These are phyloP conservation scores for Hecatera dysodea DNA, from an alignment of 2,888 invertebrate species.

Conservation along the genomic window DNA sequence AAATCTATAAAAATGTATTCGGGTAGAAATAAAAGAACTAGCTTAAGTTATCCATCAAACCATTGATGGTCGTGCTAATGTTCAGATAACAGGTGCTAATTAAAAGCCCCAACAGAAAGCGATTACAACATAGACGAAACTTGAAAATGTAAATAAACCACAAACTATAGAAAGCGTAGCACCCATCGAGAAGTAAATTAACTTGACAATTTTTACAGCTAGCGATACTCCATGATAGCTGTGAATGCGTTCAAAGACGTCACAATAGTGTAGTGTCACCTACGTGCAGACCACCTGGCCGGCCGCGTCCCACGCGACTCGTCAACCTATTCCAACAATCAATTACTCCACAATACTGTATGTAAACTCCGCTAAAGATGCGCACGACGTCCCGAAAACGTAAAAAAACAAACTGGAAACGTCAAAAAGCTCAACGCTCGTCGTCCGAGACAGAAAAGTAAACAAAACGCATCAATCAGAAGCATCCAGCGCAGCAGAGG, in stretches of 20 bases:
- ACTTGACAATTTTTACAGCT: conserved; percentile 62
- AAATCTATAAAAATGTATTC: too few relatives aligned
- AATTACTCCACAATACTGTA: conserved; percentile 64
- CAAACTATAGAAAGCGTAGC: conserved; percentile 38
- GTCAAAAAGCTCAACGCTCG: conserved; percentile 68
- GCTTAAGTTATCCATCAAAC: not conserved
- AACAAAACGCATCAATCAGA: conserved; percentile 82
- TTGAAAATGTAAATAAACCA: conserved; percentile 50
- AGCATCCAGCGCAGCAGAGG: conserved; percentile 62
- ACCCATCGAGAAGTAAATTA: conserved; percentile 42
- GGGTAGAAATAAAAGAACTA: not conserved
- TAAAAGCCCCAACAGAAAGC: not conserved
- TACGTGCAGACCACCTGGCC: conserved; percentile 65
- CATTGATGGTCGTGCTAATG: not conserved
- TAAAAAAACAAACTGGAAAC: conserved; percentile 67
- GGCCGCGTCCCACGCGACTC: conserved; percentile 55
- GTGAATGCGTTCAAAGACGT: conserved; percentile 55
- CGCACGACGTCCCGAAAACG: conserved; percentile 57
- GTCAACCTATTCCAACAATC: conserved; percentile 58
- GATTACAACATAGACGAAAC: conserved; percentile 9
- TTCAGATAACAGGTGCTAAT: conserved; percentile 24
- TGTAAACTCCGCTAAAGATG: conserved; percentile 65
- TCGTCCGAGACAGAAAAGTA: conserved; percentile 74
- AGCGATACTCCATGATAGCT: conserved; percentile 45
- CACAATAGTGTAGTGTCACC: conserved; percentile 61